These are phyloP conservation scores for Mya arenaria DNA, from an alignment of 1,140 invertebrate species.

Conservation along the genomic window DNA sequence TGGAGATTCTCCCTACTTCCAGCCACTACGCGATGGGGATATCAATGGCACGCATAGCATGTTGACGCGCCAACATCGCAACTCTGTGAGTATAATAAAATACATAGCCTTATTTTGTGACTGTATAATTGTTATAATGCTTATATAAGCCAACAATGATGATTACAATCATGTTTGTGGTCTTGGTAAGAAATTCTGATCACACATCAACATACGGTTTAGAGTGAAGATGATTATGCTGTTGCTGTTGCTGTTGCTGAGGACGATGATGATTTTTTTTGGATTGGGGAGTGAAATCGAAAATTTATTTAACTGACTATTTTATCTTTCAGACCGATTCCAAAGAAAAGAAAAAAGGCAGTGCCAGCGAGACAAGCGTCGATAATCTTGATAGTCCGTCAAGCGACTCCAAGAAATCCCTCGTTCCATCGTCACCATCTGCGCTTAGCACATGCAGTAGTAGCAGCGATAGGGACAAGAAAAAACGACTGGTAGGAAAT, in stretches of 20 bases:
- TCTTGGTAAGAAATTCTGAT: too few species aligned
- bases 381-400: constrained; percentile 72
- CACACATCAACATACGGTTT: too few species aligned
- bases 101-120: neutral
- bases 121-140: too few species aligned
- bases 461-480: constrained; percentile 79
- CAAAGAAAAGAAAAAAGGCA: constrained; percentile 66
- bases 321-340: constrained; percentile 45
- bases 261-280: too few species aligned
- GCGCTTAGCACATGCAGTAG: constrained; percentile 80
- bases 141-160: too few species aligned
- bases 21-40: constrained; percentile 86
- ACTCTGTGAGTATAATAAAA: constrained; percentile 68
- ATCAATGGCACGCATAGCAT: constrained; percentile 83
- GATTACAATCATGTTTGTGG: too few species aligned
- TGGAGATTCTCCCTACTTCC: constrained; percentile 84
- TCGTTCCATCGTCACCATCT: constrained; percentile 81
- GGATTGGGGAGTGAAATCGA: too few species aligned
- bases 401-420: constrained; percentile 66
- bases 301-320: neutral
- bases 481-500: constrained; percentile 54
- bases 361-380: constrained; percentile 70
- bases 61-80: constrained; percentile 82
- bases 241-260: too few species aligned
- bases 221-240: too few species aligned